A percentile compares a stretch with the other conserved stretches of the same genome.
Evolutionary conservation across 2,888 invertebrate genomes (phyloP).

Genomic region (Carpatolechia fugitivella): DNA sequence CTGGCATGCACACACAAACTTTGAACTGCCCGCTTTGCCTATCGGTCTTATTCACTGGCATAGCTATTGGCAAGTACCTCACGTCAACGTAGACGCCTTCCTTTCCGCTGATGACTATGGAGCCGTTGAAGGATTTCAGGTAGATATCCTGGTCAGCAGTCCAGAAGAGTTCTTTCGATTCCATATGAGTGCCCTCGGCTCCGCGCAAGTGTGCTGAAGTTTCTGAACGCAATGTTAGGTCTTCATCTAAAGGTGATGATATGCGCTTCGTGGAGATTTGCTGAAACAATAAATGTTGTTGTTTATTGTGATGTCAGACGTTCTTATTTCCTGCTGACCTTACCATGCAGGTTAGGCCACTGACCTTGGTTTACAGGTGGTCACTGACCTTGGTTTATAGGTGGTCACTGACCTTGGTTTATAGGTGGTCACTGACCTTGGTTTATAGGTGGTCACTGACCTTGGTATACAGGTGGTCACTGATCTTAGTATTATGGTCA

Average conservation of each 20-base stretch:
- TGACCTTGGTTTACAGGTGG: too few species aligned
- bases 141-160: slow-evolving; percentile 89
- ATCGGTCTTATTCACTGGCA: slow-evolving; percentile 55
- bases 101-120: slow-evolving; percentile 83
- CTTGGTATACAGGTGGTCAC: too few species aligned
- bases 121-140: slow-evolving; percentile 87
- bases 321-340: too few species aligned
- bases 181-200: slow-evolving; percentile 87
- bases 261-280: slow-evolving; percentile 85
- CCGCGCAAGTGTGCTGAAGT: slow-evolving; percentile 84
- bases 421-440: too few species aligned
- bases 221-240: slow-evolving; percentile 84
- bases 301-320: too few species aligned
- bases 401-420: too few species aligned
- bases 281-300: slow-evolving; percentile 39
- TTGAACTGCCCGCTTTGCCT: slow-evolving; percentile 83
- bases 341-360: too few species aligned
- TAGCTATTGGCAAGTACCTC: slow-evolving; percentile 82
- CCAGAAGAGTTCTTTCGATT: slow-evolving; percentile 85
- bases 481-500: too few species aligned
- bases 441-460: too few species aligned
- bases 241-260: slow-evolving; percentile 84
- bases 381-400: too few species aligned
- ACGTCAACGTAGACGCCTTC: slow-evolving; percentile 86
- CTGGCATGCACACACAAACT: slow-evolving; percentile 94